Conservation (phyloP, 2,113 vertebrate genomes). For the Aramus guarauna region DNA sequence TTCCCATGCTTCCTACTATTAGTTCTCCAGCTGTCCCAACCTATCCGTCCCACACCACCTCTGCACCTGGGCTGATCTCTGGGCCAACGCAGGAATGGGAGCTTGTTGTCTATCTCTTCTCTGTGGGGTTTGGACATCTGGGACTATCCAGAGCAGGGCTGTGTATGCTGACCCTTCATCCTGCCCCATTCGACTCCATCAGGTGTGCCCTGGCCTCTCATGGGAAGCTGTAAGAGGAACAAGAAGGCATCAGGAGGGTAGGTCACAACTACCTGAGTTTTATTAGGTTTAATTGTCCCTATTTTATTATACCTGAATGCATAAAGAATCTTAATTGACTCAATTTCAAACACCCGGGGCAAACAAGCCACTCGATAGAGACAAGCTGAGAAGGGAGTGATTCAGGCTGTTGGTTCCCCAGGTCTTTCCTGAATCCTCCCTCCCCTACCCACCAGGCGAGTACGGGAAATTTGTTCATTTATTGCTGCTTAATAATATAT, state of each 20-base stretch:
- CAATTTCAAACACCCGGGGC: not conserved
- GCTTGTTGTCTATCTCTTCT: not conserved
- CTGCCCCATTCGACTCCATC: not conserved
- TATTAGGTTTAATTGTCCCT: constrained; percentile 1
- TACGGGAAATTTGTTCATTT: constrained; percentile 60
- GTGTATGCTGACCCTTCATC: not conserved
- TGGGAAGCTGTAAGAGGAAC: not conserved
- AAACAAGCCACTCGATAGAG: not conserved
- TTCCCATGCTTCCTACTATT: not conserved
- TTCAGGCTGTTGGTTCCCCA: not conserved
- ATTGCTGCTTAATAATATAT: constrained; percentile 71
- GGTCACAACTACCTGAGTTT: not conserved
- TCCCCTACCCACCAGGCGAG: not conserved
- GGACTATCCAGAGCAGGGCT: not conserved
- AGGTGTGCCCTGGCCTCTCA: not conserved
- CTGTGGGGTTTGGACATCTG: not conserved
- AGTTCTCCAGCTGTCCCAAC: not conserved
- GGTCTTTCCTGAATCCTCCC: constrained; percentile 6
- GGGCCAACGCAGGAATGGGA: not conserved
- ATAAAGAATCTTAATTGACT: constrained; percentile 23
- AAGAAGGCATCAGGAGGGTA: not conserved
- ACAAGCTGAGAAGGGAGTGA: not conserved
- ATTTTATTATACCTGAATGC: not conserved
- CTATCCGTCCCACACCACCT: not conserved
- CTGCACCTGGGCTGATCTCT: not conserved